Evolutionary conservation across 2,113 vertebrate genomes (phyloP).

Genomic region (Dascyllus trimaculatus): DNA sequence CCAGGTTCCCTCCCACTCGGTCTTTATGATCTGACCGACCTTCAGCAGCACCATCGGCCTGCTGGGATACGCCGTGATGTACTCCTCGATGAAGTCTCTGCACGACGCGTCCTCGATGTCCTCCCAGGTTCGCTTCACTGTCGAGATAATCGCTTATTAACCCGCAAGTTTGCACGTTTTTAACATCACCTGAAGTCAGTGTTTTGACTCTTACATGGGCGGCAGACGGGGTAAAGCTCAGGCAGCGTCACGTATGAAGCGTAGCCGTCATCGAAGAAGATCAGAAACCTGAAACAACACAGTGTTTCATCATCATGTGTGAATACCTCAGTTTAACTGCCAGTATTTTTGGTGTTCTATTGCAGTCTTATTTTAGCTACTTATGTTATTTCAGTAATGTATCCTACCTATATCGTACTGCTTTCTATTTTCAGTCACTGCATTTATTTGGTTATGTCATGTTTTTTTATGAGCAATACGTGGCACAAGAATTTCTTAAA

Average conservation of each 20-base stretch:
- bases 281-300: conserved; percentile 89
- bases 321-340: too few species aligned
- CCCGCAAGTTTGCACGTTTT: too few species aligned
- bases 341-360: too few species aligned
- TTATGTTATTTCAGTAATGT: too few species aligned
- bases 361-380: too few species aligned
- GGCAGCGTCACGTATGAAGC: conserved; percentile 94
- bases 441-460: too few species aligned
- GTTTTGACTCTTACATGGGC: conserved; percentile 92
- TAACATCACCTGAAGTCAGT: too few species aligned
- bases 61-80: conserved; percentile 97
- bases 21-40: conserved; percentile 95
- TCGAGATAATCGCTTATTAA: background rate
- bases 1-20: conserved; percentile 99
- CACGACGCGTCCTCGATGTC: conserved; percentile 97
- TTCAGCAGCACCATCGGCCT: conserved; percentile 98
- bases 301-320: too few species aligned
- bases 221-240: conserved; percentile 93
- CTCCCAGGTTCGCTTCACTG: conserved; percentile 94
- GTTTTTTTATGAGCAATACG: too few species aligned
- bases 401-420: too few species aligned
- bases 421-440: too few species aligned
- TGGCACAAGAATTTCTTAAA: too few species aligned
- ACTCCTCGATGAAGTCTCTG: conserved; percentile 96
- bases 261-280: conserved; percentile 98